Base-by-base conservation (phyloP, 2,797 vertebrate genomes). In the Benthosema pterotum region DNA sequence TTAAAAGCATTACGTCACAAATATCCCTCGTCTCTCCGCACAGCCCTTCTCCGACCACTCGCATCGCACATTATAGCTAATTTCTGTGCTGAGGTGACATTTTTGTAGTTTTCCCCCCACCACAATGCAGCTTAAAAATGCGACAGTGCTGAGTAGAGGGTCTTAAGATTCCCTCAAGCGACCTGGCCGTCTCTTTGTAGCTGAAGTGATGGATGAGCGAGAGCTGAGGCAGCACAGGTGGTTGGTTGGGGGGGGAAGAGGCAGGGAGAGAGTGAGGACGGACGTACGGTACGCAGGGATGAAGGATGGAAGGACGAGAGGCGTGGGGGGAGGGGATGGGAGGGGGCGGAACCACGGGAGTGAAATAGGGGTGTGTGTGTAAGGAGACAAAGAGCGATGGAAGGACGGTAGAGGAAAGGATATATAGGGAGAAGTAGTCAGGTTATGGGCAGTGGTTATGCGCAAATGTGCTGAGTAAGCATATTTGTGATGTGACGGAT, bases 151-250 rank as follows among this genome's bases (percentile, higher is more conserved):
- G 67, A 85, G 68, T 52, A 69, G 59, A 69, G 60, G 50, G 51
- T 63, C 50, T 78, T 25, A 51, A 63, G 77, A 82, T 79, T 83
- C 65, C 72, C 77, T 64, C 48, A 69, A 77, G 80, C 55, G 17
- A 65, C 58, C 55, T 64, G n/a, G n/a, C n/a, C 25, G 28, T 70
- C 68, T 77, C 65, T 79, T 69, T 75, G 63, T 74, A 25, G 52
- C 56, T 54, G 69, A 80, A 5, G 62, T 77, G 85, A 85, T 71
- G 71, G 78, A 79, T 66, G 75, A 75, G 81, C 70, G 83, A 75
- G 82, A 79, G 75, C 9, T 0, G 43, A 32, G 48, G 60, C 61
- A 72, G 57, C 46, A 61, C 54, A 12, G 47, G 55, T 63, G 76
- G 62, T 68, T 49, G 69, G n/a, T n/a, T n/a, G n/a, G n/a, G n/a